Conservation (phyloP, 1,140 invertebrate genomes). For the Sarcophaga bullata region DNA sequence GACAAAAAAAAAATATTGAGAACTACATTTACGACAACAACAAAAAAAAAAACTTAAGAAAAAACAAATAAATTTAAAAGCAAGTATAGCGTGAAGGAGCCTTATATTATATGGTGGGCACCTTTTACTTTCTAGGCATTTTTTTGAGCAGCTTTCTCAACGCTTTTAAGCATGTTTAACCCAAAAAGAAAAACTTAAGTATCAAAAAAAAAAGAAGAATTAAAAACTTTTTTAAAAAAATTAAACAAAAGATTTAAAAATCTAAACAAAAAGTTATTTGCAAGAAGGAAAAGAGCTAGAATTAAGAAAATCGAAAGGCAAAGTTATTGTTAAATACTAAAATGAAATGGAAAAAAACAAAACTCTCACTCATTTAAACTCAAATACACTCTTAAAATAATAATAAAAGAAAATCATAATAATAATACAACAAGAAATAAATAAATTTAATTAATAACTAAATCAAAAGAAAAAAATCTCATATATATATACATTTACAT, state of each 20-base stretch:
- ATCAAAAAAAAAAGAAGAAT: background rate
- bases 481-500: background rate
- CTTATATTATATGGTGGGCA: background rate
- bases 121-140: background rate
- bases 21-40: too few species aligned
- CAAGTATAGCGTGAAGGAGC: background rate
- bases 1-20: background rate
- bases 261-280: too few species aligned
- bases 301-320: too few species aligned
- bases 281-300: too few species aligned
- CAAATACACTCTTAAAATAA: background rate
- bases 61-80: background rate
- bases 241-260: background rate
- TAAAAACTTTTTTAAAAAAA: background rate
- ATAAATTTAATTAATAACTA: too few species aligned
- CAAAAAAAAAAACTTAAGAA: background rate
- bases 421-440: background rate
- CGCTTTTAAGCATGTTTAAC: background rate
- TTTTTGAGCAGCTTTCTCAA: conserved; percentile 20
- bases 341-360: background rate
- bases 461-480: background rate
- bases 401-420: background rate
- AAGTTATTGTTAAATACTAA: background rate
- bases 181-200: background rate
- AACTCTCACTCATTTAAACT: background rate